Base-by-base conservation (phyloP, 2,888 invertebrate species). In the Drosophila koepferae region DNA sequence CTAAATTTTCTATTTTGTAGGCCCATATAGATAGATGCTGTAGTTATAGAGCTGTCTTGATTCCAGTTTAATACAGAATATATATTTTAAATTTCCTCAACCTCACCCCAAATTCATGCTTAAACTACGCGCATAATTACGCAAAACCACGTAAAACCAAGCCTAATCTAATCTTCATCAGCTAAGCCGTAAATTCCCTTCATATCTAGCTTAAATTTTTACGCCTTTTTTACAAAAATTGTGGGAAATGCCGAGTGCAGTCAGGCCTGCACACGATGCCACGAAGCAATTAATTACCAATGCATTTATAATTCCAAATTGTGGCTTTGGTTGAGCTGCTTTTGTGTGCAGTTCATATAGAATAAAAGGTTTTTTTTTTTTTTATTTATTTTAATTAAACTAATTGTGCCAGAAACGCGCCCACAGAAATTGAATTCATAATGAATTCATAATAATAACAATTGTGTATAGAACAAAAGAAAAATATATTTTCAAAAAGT, bases 401-500 rank as follows among this genome's bases (percentile, higher is more conserved):
- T 89, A 87, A 89, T 89, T 85, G 87, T 38, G 48, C 31, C 20
- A 53, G 59, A 63, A 75, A 63, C 46, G 51, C 59, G 60, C 28
- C 48, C 55, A 28, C 58, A 49, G 61, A 60, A 81, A 74, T 77
- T 20, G 31, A 82, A 69, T 72, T 56, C 64, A 80, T 46, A 74
- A 68, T 69, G 38, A 40, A 63, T 44, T 43, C n/a, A 3, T 3
- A 20, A 38, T 23, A 46, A 28, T 58, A 71, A 28, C 63, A 71
- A 64, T 55, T 55, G 20, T 38, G 8, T 18, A 51, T 36, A 40
- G 36, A 49, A 63, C 54, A 66, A 71, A 58, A 41, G 59, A 63
- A 49, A 48, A 59, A 10, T 31, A 10, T 31, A 43, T 63, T 20
- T 36, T 20, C 23, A 1, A 2, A 59, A 44, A 59, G 31, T 59